Conservation (phyloP, 2,888 invertebrate species). For the Euplagia quadripunctaria region DNA sequence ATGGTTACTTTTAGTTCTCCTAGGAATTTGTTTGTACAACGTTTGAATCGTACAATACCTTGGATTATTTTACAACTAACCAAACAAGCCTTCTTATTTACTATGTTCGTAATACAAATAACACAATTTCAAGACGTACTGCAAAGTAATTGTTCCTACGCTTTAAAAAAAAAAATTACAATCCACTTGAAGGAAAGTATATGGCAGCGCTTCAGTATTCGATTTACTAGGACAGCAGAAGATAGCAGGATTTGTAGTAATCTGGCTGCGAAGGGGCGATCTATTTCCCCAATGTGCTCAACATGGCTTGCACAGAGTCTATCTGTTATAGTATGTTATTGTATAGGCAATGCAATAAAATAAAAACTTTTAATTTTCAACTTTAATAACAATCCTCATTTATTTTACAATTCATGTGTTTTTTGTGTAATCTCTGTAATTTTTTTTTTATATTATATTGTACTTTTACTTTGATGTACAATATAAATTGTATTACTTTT, state of each 20-base stretch:
- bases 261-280: constrained; percentile 43
- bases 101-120: not conserved
- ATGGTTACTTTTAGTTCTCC: too few species aligned
- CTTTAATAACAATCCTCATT: too few species aligned
- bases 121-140: not conserved
- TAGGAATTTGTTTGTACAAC: too few species aligned
- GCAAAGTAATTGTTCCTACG: not conserved
- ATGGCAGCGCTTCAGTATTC: constrained; percentile 41
- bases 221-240: constrained; percentile 43
- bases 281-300: constrained; percentile 34
- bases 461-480: too few species aligned
- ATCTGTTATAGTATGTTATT: not conserved
- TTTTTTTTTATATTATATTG: too few species aligned
- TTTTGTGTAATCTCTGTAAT: too few species aligned
- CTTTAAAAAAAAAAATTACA: constrained; percentile 2
- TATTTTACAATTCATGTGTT: too few species aligned
- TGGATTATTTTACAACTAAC: not conserved
- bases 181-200: constrained; percentile 24
- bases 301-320: constrained; percentile 15
- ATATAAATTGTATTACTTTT: too few species aligned
- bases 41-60: not conserved
- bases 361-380: not conserved
- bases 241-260: constrained; percentile 47
- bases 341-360: not conserved
- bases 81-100: not conserved